Evolutionary conservation across 2,797 vertebrate genomes (phyloP).

Genomic region (Coccyzus lansbergi): DNA sequence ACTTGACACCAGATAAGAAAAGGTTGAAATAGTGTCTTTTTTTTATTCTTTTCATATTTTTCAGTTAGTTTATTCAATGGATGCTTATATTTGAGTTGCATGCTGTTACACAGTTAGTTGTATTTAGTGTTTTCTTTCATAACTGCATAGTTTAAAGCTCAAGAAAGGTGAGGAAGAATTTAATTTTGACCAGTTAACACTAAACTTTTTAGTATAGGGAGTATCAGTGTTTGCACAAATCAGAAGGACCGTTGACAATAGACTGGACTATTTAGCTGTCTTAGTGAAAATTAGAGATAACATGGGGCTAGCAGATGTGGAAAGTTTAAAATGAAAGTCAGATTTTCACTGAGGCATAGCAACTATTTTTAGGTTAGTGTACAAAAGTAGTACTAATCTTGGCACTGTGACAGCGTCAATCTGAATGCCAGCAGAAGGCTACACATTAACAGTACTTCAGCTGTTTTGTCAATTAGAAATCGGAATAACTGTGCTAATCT

Average conservation of each 20-base stretch:
- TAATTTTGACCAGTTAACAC: neutral
- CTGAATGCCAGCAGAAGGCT: constrained; percentile 29
- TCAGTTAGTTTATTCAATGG: neutral
- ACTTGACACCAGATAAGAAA: neutral
- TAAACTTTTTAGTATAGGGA: neutral
- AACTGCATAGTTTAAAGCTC: neutral
- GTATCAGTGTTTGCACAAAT: neutral
- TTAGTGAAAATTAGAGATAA: neutral
- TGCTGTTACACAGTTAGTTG: neutral
- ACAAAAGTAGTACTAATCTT: constrained; percentile 47
- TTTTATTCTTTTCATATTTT: neutral
- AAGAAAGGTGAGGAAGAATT: neutral
- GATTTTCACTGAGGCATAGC: neutral
- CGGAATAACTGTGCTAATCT: neutral
- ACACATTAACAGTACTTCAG: neutral
- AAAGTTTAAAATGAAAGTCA: constrained; percentile 10
- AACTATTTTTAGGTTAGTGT: constrained; percentile 50
- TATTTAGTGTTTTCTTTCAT: neutral
- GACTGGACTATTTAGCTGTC: neutral
- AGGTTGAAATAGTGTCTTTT: neutral
- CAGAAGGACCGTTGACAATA: neutral
- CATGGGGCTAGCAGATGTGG: neutral
- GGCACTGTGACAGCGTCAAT: constrained; percentile 22
- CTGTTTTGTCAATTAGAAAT: neutral
- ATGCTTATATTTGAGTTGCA: neutral